Base-by-base conservation (phyloP, 1,140 invertebrate genomes). In the Drosophila kurseongensis region DNA sequence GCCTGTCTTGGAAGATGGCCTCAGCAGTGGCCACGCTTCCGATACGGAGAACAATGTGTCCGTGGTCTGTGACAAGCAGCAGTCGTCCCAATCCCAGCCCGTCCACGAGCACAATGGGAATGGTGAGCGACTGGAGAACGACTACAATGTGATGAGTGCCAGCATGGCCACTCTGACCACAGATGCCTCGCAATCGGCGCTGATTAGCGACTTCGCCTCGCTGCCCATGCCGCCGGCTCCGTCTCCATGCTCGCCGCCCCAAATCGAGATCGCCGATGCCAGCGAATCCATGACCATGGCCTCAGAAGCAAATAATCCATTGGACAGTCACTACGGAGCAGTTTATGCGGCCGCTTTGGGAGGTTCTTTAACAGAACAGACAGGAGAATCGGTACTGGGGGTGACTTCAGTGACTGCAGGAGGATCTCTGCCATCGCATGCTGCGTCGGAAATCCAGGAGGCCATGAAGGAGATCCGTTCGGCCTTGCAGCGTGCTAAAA, bases 1-100 rank as follows among this genome's bases (percentile, higher is more conserved):
- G 97, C 98, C 98, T 0, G 96, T 98, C n/a, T 94, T 99, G 10
- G 98, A 99, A 93, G 98, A 99, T 93, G 98, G 98, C 71, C 90
- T 99, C 73, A 95, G 97, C 50, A 97, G 96, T 47, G 98, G 97
- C 13, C 97, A 98, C 90, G 96, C 96, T 3, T 98, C 97, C 78
- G 98, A 98, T 92, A 96, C 95, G 1, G 98, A 98, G 91, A 98
- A 98, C 92, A 97, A 97, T 92, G 75, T 86, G 0, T 89, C 83
- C 0, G 85, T 83, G 13, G 65, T 89, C 12, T 80, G 81, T 47
- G 84, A 91, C 52, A 91, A 79, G 63, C 73, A 88, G 16, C 60
- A 44, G 6, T 32, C 51, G 7, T 56, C 54, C 10, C 51, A 69
- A 4, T 55, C 38, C 0, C 74, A 75, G 32, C 63, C 51, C n/a